phyloP scores from a whole-genome alignment of 2,797 vertebrate genomes.

The Poeciliopsis turneri region DNA sequence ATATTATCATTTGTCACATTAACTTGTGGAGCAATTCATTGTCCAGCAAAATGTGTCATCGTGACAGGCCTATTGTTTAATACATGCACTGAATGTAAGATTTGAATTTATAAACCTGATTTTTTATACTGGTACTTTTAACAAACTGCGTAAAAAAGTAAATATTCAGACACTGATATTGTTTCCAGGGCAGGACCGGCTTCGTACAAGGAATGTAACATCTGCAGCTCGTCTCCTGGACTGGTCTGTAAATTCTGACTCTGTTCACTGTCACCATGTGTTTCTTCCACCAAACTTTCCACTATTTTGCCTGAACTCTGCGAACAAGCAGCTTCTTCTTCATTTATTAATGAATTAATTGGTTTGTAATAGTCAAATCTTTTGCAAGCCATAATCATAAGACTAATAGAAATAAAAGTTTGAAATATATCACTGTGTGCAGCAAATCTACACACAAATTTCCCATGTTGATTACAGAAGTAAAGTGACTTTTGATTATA shows the following conservation, averaged over 20 bases:
- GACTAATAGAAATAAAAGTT: not conserved
- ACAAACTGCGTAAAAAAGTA: not conserved
- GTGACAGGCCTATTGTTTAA: too few species aligned
- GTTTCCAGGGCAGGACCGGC: not conserved
- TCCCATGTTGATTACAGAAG: not conserved
- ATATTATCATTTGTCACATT: too few species aligned
- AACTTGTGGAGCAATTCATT: too few species aligned
- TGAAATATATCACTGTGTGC: not conserved
- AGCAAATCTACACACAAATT: not conserved
- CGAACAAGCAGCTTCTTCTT: not conserved
- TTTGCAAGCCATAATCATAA: constrained; percentile 2
- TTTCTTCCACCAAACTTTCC: not conserved
- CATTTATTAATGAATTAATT: not conserved
- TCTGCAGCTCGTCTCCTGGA: not conserved
- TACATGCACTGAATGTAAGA: not conserved
- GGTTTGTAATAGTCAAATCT: not conserved
- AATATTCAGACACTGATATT: not conserved
- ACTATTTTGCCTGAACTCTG: not conserved
- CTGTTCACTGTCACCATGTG: not conserved
- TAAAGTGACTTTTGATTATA: constrained; percentile 1
- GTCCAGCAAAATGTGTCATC: too few species aligned
- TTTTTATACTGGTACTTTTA: not conserved
- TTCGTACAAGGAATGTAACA: not conserved
- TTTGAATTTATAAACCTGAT: not conserved
- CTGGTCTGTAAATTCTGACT: not conserved